Evolutionary conservation across 2,797 vertebrate species (phyloP), one percentile per base, ranked within the genome.

Genomic region (Echeneis naucrates): DNA sequence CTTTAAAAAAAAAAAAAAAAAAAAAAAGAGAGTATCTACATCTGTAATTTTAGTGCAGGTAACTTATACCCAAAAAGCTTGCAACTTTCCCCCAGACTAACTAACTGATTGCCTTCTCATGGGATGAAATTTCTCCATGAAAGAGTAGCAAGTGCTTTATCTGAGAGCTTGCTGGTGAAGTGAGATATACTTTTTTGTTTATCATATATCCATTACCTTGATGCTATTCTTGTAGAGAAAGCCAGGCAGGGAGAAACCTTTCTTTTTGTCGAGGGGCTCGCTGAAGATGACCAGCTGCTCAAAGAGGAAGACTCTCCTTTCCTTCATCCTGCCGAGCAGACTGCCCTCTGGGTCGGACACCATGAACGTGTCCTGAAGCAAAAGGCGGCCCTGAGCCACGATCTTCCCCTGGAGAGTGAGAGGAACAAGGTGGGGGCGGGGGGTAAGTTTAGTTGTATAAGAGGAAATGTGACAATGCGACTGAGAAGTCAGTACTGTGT

Each of bases 221-320:
- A 99, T 97, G 81, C 97, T 98, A 92, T 96, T 96, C 93, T 97
- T 99, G 88, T 98, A 99, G 68, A 98, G 95, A 92, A 98, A 99
- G 72, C 97, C 96, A 0, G 98, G 98, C 94, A 96, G 93, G 61
- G 97, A 97, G 94, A 96, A 97, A 75, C 98, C 98, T 91, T 96
- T 98, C 93, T 98, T 99, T 92, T 97, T 99, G 90, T 99, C 98
- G 56, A 98, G 94, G 10, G 96, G 97, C 87, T 99, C 98, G 44
- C 98, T 99, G 89, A 99, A 98, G 90, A 99, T 98, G 81, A 99
- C 93, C 58, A 99, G 95, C 94, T 99, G 98, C 88, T 99, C 98
- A 59, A 99, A 99, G 65, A 99, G 95, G 94, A 99, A 99, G 77
- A 99, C 95, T 72, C 98, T 95, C 89, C 97, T 96, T 90, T 99